Base-by-base conservation (phyloP, 2,113 vertebrate species). In the Sporophila hypoxantha region DNA sequence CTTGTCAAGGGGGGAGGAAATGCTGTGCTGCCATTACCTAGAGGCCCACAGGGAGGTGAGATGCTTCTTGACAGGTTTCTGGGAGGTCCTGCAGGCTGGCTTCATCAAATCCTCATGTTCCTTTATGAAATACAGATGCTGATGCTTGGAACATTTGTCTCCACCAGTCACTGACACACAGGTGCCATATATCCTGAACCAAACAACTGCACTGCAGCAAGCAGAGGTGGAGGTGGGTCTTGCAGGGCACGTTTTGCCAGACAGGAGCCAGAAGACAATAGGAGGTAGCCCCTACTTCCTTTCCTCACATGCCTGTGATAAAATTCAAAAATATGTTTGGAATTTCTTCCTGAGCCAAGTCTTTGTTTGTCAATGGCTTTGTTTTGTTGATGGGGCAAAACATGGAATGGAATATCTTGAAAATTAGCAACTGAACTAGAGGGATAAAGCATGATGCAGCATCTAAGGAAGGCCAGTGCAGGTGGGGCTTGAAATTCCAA, bases 111-210 rank as follows among this genome's bases (percentile, higher is more conserved):
- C 80, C 66, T 76, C 39, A 47, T 86, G 77, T 79, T 89, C 12
- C 32, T 44, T 93, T 83, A 89, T 91, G 85, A 87, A 93, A 73
- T 18, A 42, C 87, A 93, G 89, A 85, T 89, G 85, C 22, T 57
- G 41, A 53, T 11, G 6, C 61, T 89, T 80, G 41, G 44, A 91
- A 75, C 61, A 68, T 57, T 87, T 90, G 57, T 82, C 49, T 90
- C 29, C 22, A 49, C 60, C 71, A 52, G 8, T 73, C 91, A 66
- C 36, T 76, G 42, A 74, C 75, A 74, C 52, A 70, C 65, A 82
- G 56, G 65, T 90, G 82, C 60, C 73, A 36, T 36, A 71, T 56
- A 65, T 41, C 30, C 49, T 26, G 50, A 85, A 70, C 16, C 0
- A 3, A 88, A 60, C 6, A 80, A 67, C 19, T 76, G 3, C 14